Evolutionary conservation across 2,113 vertebrate genomes (phyloP).

Genomic region (Neotragus pygmaeus): DNA sequence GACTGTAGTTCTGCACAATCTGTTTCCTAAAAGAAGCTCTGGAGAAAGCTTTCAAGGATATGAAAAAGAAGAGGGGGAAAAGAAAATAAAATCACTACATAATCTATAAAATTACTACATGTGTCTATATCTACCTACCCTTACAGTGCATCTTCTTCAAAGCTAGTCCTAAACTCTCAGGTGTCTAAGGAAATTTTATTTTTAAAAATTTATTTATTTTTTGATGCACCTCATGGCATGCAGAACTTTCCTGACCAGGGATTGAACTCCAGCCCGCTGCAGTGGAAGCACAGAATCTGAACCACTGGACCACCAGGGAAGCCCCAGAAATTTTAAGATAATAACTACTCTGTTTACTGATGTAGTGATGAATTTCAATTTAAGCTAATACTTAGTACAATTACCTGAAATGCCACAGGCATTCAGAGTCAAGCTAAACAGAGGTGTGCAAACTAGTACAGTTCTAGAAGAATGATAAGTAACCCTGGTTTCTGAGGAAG

Average conservation of each 20-base stretch:
- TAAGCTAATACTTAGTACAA: neutral
- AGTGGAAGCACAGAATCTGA: neutral
- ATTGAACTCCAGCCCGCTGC: neutral
- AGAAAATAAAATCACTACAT: neutral
- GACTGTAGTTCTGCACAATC: slow-evolving; percentile 57
- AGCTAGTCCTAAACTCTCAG: neutral
- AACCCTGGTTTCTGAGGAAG: neutral
- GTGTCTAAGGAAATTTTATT: neutral
- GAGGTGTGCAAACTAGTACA: neutral
- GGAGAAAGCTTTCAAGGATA: slow-evolving; percentile 25
- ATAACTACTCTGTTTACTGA: neutral
- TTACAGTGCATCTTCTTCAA: neutral
- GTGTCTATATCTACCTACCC: neutral
- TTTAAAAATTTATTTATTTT: neutral
- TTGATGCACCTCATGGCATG: neutral
- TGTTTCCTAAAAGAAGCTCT: slow-evolving; percentile 36
- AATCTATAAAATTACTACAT: neutral
- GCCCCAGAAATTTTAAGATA: neutral
- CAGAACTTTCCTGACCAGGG: neutral
- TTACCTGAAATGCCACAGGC: neutral
- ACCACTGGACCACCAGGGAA: neutral
- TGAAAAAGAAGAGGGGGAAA: neutral
- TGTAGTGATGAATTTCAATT: neutral
- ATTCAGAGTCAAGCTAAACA: neutral
- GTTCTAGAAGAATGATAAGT: neutral